These are phyloP conservation scores for Solea senegalensis DNA, from an alignment of 2,113 vertebrate species.

Conservation along the genomic window DNA sequence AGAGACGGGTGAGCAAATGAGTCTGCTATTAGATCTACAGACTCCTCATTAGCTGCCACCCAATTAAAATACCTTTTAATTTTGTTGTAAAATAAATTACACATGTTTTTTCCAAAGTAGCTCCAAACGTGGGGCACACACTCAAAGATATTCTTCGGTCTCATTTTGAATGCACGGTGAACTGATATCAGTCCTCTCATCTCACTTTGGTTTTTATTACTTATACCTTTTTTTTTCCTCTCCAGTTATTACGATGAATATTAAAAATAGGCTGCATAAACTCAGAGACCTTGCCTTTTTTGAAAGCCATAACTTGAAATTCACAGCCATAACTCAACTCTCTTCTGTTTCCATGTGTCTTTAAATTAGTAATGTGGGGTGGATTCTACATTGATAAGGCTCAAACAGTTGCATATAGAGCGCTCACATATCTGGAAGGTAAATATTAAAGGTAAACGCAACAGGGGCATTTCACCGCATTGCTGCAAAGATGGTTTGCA, in stretches of 20 bases:
- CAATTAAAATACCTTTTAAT: no score
- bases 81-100: no score
- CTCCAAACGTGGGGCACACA: no score
- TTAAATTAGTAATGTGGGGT: not conserved
- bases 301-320: not conserved
- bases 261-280: not conserved
- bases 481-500: not conserved
- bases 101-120: no score
- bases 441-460: not conserved
- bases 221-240: not conserved
- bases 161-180: not conserved
- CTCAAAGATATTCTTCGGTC: not conserved
- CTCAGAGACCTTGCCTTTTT: not conserved
- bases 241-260: not conserved
- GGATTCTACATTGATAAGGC: not conserved
- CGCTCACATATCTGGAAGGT: not conserved
- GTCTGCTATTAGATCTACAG: no score
- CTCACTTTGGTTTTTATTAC: not conserved
- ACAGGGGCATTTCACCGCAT: not conserved
- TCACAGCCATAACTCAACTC: not conserved
- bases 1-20: no score
- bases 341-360: not conserved
- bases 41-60: no score
- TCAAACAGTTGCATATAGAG: not conserved
- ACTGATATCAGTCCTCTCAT: not conserved